Evolutionary conservation across 1,140 invertebrate genomes (phyloP).

Genomic region (Drosophila triauraria): DNA sequence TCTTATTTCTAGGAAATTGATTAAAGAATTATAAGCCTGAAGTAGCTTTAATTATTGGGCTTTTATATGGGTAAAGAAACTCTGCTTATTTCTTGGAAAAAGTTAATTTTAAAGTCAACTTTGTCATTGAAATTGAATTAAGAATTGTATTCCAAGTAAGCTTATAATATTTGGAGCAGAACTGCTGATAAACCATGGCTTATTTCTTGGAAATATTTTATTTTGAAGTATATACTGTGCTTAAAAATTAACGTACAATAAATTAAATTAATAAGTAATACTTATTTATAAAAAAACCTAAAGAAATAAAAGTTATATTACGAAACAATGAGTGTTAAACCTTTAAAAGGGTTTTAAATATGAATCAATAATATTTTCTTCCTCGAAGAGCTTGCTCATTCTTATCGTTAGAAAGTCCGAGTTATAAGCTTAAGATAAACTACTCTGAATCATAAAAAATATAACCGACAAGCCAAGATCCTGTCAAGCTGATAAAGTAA

Average conservation of each 20-base stretch:
- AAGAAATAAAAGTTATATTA: not conserved
- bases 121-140: too few relatives aligned
- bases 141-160: too few relatives aligned
- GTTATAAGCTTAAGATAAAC: not conserved
- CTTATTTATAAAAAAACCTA: too few relatives aligned
- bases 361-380: not conserved
- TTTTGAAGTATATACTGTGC: not conserved
- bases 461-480: not conserved
- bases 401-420: not conserved
- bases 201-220: not conserved
- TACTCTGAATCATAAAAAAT: not conserved
- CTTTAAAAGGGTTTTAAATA: too few relatives aligned
- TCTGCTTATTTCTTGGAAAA: too few relatives aligned
- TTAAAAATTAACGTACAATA: not conserved
- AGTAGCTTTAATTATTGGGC: not conserved
- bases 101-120: too few relatives aligned
- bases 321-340: not conserved
- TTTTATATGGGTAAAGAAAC: not conserved
- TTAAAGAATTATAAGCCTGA: not conserved
- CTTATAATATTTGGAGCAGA: too few relatives aligned
- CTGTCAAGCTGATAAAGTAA: constrained; percentile 13
- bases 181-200: too few relatives aligned
- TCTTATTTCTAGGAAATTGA: not conserved
- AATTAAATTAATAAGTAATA: not conserved
- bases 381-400: not conserved